These are phyloP conservation scores for Cloeon dipterum DNA, from an alignment of 2,888 invertebrate species.

Conservation along the genomic window DNA sequence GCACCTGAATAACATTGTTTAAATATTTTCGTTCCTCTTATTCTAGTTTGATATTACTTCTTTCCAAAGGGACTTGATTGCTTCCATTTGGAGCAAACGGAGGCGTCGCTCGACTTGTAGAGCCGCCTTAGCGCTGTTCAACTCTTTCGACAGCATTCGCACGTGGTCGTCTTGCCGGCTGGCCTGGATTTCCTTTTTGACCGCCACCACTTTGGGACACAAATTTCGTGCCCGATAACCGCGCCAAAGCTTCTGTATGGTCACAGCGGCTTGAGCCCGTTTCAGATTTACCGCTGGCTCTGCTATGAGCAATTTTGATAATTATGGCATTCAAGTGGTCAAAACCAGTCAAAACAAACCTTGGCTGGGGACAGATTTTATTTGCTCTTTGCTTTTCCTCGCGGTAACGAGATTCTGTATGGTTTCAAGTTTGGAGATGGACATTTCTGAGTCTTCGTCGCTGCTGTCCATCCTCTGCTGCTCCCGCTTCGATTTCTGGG, in stretches of 20 bases:
- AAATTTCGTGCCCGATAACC: constrained; percentile 58
- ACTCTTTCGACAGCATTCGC: constrained; percentile 62
- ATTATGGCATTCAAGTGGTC: no score
- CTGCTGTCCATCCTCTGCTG: constrained; percentile 5
- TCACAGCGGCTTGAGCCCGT: constrained; percentile 34
- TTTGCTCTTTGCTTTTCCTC: constrained; percentile 13
- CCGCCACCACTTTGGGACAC: constrained; percentile 36
- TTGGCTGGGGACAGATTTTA: constrained; percentile 15
- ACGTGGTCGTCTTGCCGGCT: constrained; percentile 63
- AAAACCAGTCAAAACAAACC: no score
- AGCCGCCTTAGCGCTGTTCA: constrained; percentile 66
- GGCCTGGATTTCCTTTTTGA: constrained; percentile 43
- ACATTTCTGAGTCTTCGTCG: constrained; percentile 35
- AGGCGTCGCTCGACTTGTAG: constrained; percentile 65
- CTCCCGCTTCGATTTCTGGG: not conserved
- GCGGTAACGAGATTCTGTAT: constrained; percentile 34
- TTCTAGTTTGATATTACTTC: constrained; percentile 19
- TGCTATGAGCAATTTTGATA: no score
- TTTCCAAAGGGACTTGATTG: constrained; percentile 74
- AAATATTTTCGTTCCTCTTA: not conserved
- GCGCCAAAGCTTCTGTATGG: constrained; percentile 70
- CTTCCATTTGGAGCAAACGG: constrained; percentile 72
- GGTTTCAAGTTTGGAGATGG: constrained; percentile 37
- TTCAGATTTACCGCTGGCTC: no score
- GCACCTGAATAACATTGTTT: constrained; percentile 1